Evolutionary conservation across 2,113 vertebrate species (phyloP), one percentile per base, ranked within the genome.

Genomic region (Dermatemys mawii): DNA sequence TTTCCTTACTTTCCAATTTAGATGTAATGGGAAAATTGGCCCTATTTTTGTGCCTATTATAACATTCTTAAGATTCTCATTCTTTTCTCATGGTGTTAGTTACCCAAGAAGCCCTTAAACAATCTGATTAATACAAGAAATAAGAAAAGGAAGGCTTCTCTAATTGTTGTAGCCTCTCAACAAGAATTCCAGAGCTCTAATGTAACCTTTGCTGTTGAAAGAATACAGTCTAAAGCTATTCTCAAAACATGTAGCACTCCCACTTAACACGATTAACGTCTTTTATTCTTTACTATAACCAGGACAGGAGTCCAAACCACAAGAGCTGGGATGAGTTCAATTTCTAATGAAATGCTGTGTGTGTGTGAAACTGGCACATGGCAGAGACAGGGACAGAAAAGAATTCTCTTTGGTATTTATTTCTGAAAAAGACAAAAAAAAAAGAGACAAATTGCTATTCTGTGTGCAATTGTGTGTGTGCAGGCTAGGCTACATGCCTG

Each of bases 1-100:
- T 98, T 98, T 98, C 97, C 98, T 98, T 99, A 97, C 98, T 98
- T 98, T 98, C 98, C 97, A 98, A 98, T 98, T 98, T 99, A 99
- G 98, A 98, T 29, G 96, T 99, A 99, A 99, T 99, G 98, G 98
- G 98, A 99, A 99, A 99, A 99, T 99, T 98, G 98, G 97, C 76
- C 89, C 92, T 96, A 53, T 97, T 98, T 98, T 95, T 98, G 96
- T 98, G 98, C 98, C 98, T 98, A 97, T 98, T 98, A 98, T 97
- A 96, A 98, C 98, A 98, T 98, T 98, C 98, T 98, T 98, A 91
- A 95, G 97, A 97, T 96, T 96, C 96, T 98, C 98, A 98, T 99
- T 99, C 98, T 98, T 99, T 98, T 98, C 91, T 90, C 87, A 88
- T 81, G 93, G 90, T 93, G 60, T 87, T 96, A 94, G 93, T 95